Percentiles rank a stretch among this genome's conserved stretches.
These are phyloP conservation scores for Hucho hucho DNA, from an alignment of 2,113 vertebrate genomes.

Conservation along the genomic window DNA sequence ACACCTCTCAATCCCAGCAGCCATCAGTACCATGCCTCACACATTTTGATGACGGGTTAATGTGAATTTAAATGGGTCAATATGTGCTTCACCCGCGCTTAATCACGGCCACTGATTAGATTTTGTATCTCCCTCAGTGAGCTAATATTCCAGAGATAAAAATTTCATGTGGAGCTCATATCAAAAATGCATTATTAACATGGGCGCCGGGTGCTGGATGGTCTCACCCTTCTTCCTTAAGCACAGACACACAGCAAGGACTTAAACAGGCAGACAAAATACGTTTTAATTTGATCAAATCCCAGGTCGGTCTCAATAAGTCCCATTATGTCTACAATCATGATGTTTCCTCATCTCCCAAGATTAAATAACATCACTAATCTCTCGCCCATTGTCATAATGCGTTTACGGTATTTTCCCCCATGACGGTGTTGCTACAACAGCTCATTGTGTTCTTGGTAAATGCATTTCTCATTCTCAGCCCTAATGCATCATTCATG, in stretches of 20 bases:
- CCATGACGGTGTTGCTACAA: conserved; percentile 66
- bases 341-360: conserved; percentile 28
- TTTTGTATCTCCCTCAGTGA: conserved; percentile 69
- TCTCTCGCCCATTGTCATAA: conserved; percentile 51
- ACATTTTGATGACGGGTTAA: conserved; percentile 74
- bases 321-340: conserved; percentile 32
- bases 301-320: neutral
- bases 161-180: conserved; percentile 74
- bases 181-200: conserved; percentile 77
- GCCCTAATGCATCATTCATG: conserved; percentile 72
- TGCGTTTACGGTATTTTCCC: conserved; percentile 33
- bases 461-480: conserved; percentile 60
- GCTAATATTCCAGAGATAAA: conserved; percentile 76
- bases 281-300: neutral
- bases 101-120: conserved; percentile 75
- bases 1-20: conserved; percentile 60
- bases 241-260: neutral
- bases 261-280: neutral
- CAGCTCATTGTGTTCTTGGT: conserved; percentile 66
- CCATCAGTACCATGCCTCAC: conserved; percentile 65
- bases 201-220: conserved; percentile 27
- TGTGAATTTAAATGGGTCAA: conserved; percentile 76
- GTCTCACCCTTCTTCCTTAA: conserved; percentile 22
- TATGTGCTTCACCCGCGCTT: conserved; percentile 67
- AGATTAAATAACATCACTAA: conserved; percentile 48